These are phyloP conservation scores for Synchiropus splendidus DNA, from an alignment of 2,113 vertebrate genomes.

Conservation along the genomic window DNA sequence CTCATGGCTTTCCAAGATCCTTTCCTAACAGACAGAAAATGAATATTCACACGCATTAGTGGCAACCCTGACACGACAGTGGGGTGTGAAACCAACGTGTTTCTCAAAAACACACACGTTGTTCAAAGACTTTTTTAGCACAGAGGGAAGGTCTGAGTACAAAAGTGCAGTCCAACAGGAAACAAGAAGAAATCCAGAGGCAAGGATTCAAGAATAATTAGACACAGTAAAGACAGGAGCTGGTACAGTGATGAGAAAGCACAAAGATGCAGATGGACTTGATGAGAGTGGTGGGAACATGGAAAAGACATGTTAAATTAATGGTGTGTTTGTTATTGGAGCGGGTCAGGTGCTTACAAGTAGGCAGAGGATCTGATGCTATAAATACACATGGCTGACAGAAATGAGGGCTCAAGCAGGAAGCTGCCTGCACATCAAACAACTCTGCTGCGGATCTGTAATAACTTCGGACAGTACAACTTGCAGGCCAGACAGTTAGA, in stretches of 20 bases:
- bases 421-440: constrained; percentile 25
- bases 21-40: no score
- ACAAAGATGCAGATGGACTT: constrained; percentile 11
- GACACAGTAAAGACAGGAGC: neutral
- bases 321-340: constrained; percentile 26
- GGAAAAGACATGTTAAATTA: constrained; percentile 28
- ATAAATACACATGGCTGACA: constrained; percentile 44
- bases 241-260: neutral
- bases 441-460: constrained; percentile 3
- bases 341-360: constrained; percentile 16
- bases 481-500: no score
- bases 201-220: constrained; percentile 14
- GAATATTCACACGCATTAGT: no score
- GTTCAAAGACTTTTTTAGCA: no score
- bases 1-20: no score
- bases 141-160: no score
- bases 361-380: constrained; percentile 12
- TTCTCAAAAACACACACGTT: no score
- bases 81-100: no score
- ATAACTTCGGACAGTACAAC: constrained; percentile 2
- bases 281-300: constrained; percentile 1
- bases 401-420: constrained; percentile 15
- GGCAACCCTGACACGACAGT: no score
- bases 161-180: no score
- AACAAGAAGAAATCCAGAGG: no score